phyloP scores from a whole-genome alignment of 1,140 invertebrate species.

The Pollicipes pollicipes region DNA sequence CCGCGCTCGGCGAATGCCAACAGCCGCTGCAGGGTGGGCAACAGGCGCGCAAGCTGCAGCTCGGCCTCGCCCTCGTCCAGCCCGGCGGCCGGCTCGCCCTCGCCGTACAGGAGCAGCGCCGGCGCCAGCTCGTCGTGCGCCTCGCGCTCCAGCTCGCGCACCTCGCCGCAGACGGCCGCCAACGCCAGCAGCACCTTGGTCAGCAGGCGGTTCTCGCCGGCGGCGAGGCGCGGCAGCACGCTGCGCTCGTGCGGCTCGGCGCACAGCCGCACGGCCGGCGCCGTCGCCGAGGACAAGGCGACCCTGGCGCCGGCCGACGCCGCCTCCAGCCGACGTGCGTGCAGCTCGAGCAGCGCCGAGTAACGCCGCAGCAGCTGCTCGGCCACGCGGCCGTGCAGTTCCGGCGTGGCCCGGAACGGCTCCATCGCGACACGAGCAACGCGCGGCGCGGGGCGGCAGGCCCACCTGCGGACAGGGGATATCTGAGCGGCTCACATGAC shows the following conservation, averaged over 20 bases:
- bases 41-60: slow-evolving; percentile 32
- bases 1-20: slow-evolving; percentile 44
- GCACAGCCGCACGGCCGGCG: neutral
- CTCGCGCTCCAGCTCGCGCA: slow-evolving; percentile 7
- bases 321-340: neutral
- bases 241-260: neutral
- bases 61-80: slow-evolving; percentile 31
- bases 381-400: neutral
- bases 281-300: too few species aligned
- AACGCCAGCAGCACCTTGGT: slow-evolving; percentile 12
- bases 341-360: neutral
- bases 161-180: slow-evolving; percentile 8
- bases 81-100: slow-evolving; percentile 27
- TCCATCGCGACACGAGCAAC: too few species aligned
- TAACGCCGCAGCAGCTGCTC: neutral
- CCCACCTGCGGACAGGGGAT: too few species aligned
- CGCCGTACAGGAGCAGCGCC: slow-evolving; percentile 42
- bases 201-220: neutral
- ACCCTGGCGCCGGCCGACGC: too few species aligned
- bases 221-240: neutral
- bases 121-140: slow-evolving; percentile 5
- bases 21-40: slow-evolving; percentile 40
- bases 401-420: too few species aligned
- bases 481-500: too few species aligned
- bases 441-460: too few species aligned